Evolutionary conservation across 2,797 vertebrate genomes (phyloP).

Genomic region (Phrynocephalus guinanensis): DNA sequence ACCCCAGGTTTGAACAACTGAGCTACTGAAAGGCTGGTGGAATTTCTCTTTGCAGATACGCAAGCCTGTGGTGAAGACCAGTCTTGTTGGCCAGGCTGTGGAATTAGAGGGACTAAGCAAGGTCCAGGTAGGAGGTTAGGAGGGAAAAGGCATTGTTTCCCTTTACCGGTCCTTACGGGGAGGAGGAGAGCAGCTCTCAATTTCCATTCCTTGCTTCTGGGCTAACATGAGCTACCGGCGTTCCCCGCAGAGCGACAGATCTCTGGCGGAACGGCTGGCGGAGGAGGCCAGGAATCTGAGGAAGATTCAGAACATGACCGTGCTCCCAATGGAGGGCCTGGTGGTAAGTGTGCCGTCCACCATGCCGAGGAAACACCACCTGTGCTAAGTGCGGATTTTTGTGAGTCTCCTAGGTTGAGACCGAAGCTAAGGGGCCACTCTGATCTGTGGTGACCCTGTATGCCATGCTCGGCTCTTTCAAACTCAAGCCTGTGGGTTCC

Average conservation of each 20-base stretch:
- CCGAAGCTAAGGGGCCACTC: too few relatives aligned
- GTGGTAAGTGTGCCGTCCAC: constrained; percentile 63
- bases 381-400: background rate
- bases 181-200: background rate
- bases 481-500: too few relatives aligned
- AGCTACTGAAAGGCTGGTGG: background rate
- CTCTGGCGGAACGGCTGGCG: constrained; percentile 53
- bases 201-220: background rate
- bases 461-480: too few relatives aligned
- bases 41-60: constrained; percentile 62
- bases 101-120: constrained; percentile 69
- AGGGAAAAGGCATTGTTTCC: too few relatives aligned
- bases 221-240: background rate
- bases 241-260: constrained; percentile 62
- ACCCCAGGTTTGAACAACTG: too few relatives aligned
- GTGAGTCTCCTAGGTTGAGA: rapidly evolving
- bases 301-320: constrained; percentile 63
- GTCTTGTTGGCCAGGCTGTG: constrained; percentile 54
- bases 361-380: rapidly evolving
- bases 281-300: constrained; percentile 59
- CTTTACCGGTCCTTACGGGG: background rate
- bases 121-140: constrained; percentile 71
- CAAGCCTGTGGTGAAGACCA: constrained; percentile 66
- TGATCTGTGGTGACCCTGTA: too few relatives aligned
- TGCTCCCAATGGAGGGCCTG: constrained; percentile 65